Percentiles rank a stretch among this genome's conserved stretches.
Conservation (phyloP, 2,888 invertebrate species). For the Rhagonycha fulva region DNA sequence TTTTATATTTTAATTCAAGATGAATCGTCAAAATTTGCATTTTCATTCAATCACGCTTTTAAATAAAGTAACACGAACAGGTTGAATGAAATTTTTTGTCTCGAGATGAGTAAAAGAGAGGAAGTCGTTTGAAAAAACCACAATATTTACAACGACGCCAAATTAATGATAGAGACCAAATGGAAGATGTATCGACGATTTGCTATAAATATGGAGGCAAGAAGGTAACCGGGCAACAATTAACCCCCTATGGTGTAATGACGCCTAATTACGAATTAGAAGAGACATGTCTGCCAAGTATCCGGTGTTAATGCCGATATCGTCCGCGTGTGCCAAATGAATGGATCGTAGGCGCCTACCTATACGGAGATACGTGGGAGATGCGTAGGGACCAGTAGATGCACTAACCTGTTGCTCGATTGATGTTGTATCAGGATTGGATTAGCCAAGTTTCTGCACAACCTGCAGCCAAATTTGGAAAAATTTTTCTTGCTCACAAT, state of each 20-base stretch:
- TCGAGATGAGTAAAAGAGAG: neutral
- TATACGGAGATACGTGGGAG: constrained; percentile 26
- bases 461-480: neutral
- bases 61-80: neutral
- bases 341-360: constrained; percentile 28
- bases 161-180: neutral
- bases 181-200: constrained; percentile 5
- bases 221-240: constrained; percentile 19
- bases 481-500: neutral
- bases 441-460: constrained; percentile 10
- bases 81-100: neutral
- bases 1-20: neutral
- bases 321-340: constrained; percentile 30
- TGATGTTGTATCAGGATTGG: constrained; percentile 21
- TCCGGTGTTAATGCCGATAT: constrained; percentile 27
- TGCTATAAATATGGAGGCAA: constrained; percentile 8
- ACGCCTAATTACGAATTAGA: constrained; percentile 31
- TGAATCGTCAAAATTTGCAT: neutral
- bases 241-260: constrained; percentile 28
- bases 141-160: neutral
- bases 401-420: constrained; percentile 31
- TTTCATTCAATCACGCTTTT: neutral
- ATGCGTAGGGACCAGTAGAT: constrained; percentile 30
- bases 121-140: neutral
- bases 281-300: constrained; percentile 29